Percentiles rank a stretch among this genome's conserved stretches.
Conservation (phyloP, 2,888 invertebrate genomes). For the Drosophila monieri region DNA sequence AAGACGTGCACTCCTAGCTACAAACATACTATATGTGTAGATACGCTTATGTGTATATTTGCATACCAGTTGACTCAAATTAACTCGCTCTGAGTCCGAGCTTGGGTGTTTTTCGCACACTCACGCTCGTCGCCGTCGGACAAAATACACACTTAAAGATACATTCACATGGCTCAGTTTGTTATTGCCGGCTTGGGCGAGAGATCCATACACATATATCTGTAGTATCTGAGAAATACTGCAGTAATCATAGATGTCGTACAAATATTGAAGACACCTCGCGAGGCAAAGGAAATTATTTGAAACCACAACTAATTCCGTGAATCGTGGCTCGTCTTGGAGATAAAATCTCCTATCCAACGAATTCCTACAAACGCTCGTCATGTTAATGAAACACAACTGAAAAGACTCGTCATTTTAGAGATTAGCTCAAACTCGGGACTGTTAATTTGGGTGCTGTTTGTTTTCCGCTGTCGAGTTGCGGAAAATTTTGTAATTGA, state of each 20-base stretch:
- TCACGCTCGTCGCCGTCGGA: conserved; percentile 37
- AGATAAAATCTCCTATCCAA: conserved; percentile 59
- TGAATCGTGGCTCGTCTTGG: conserved; percentile 31
- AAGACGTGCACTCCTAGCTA: conserved; percentile 24
- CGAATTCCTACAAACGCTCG: conserved; percentile 49
- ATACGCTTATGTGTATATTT: conserved; percentile 11
- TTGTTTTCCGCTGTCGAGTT: conserved; percentile 25
- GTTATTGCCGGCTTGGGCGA: conserved; percentile 43
- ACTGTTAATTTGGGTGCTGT: conserved; percentile 46
- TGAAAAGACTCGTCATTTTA: conserved; percentile 32
- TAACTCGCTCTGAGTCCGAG: conserved; percentile 48
- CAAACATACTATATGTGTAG: not conserved
- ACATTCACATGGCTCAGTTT: conserved; percentile 61
- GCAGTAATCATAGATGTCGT: conserved; percentile 8
- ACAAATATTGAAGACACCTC: conserved; percentile 23
- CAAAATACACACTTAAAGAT: conserved; percentile 64
- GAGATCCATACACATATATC: conserved; percentile 3
- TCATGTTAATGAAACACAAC: conserved; percentile 19
- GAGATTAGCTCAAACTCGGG: conserved; percentile 10
- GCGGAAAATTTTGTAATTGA: conserved; percentile 43
- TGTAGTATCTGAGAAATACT: not conserved
- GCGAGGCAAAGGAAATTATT: conserved; percentile 20
- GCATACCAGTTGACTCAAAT: conserved; percentile 44
- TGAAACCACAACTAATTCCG: conserved; percentile 25
- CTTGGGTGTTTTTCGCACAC: conserved; percentile 75